A percentile compares a stretch with the other conserved stretches of the same genome.
Conservation (phyloP, 2,797 vertebrate species). For the Lophius americanus region DNA sequence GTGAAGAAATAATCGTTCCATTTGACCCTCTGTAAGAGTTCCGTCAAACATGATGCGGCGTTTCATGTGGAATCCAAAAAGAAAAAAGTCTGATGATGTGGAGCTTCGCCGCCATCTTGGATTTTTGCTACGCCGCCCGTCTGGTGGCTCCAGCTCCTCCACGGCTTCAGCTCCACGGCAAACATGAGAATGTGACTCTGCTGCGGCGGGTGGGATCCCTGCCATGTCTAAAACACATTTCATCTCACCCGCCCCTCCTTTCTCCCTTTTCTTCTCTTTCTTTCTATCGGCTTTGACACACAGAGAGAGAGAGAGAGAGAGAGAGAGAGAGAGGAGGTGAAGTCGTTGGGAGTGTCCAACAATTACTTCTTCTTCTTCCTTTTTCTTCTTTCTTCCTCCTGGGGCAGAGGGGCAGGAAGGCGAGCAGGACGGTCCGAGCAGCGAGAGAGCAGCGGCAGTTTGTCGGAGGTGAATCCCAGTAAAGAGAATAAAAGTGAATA, state of each 20-base stretch:
- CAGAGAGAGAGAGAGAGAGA: constrained; percentile 3
- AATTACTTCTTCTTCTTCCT: constrained; percentile 62
- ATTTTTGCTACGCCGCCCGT: constrained; percentile 62
- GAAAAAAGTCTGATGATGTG: constrained; percentile 70
- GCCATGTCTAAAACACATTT: constrained; percentile 83
- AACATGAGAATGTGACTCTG: constrained; percentile 69
- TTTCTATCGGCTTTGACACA: constrained; percentile 45
- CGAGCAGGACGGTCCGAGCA: constrained; percentile 12
- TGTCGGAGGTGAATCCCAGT: constrained; percentile 40
- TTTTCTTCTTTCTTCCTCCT: constrained; percentile 21
- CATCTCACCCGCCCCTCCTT: constrained; percentile 65
- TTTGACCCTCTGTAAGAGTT: too few relatives aligned
- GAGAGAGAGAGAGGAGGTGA: constrained; percentile 45
- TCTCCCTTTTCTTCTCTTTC: constrained; percentile 20
- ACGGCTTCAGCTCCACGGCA: constrained; percentile 50
- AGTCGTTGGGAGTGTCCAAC: constrained; percentile 64
- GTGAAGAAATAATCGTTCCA: too few relatives aligned
- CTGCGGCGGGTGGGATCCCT: constrained; percentile 64
- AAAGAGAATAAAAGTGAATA: constrained; percentile 10
- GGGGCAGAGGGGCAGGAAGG: constrained; percentile 29
- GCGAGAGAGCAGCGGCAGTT: constrained; percentile 34
- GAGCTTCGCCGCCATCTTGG: constrained; percentile 74
- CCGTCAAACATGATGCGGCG: background rate
- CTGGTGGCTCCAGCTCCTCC: constrained; percentile 52
- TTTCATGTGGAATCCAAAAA: constrained; percentile 28